Base-by-base conservation (phyloP, 2,113 vertebrate genomes). In the Tautogolabrus adspersus region DNA sequence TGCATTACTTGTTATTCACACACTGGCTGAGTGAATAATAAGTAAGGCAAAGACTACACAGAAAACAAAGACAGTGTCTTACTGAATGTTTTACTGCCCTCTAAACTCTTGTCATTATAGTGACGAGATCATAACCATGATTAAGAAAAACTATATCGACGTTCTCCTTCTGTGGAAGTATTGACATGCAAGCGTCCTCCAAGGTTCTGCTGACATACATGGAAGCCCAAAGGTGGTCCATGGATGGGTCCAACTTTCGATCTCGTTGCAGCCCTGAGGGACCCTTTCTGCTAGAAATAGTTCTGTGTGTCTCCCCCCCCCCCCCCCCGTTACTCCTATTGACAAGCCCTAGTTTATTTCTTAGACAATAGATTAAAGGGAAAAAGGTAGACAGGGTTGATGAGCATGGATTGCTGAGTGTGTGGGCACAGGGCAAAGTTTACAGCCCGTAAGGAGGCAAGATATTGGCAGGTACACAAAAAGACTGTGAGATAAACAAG, bases 321-420 rank as follows among this genome's bases (percentile, higher is more conserved):
- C 23, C 52, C 21, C 42, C 69, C 37, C 18, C 49, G 47, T 55
- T 79, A 77, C 46, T 75, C 42, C 16, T 77, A 81, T 83, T 73
- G 85, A 82, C 76, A 47, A 19, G n/a, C 44, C 11, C 26, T 22
- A 58, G 55, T 70, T 77, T 77, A 64, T 82, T 82, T 74, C 71
- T 58, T 11, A 44, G 44, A 73, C 47, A 81, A 82, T 71, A 78
- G 72, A 82, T 82, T 66, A 72, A 57, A 72, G 71, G 19, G 64
- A 59, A 61, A n/a, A 70, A 79, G 70, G 68, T 68, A 54, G 60
- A 34, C 8, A 34, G 52, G 56, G 61, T 70, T 79, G 81, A 77
- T 81, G 78, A 83, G 49, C 71, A 86, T 79, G 68, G 83, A 86
- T 79, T 87, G 46, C 13, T 84, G 76, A 63, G 62, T 79, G 60